Percentiles rank a stretch among this genome's conserved stretches.
These are phyloP conservation scores for Cynopterus sphinx DNA, from an alignment of 2,797 vertebrate species.

Conservation along the genomic window DNA sequence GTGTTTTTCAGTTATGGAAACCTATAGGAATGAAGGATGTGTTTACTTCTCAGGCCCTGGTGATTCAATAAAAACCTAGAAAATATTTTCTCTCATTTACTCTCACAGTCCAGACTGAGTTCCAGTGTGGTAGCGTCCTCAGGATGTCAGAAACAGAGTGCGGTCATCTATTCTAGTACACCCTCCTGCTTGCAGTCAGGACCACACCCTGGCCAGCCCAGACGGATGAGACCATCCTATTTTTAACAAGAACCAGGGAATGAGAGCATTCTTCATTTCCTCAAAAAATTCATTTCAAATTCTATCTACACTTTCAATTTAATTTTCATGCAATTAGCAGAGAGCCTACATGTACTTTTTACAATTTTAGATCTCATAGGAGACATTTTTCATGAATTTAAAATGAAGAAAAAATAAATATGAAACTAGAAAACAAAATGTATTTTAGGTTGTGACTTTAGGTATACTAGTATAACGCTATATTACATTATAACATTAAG, in stretches of 20 bases:
- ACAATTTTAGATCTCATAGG: not conserved
- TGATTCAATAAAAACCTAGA: not conserved
- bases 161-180: slow-evolving; percentile 62
- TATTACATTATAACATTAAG: not conserved
- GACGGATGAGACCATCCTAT: slow-evolving; percentile 56
- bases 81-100: not conserved
- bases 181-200: not conserved
- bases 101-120: not conserved
- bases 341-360: not conserved
- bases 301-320: not conserved
- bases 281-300: slow-evolving; percentile 49
- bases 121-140: not conserved
- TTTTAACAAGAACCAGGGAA: slow-evolving; percentile 63
- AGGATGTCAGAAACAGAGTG: not conserved
- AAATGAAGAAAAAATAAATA: slow-evolving; percentile 28
- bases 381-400: slow-evolving; percentile 1
- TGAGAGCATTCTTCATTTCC: slow-evolving; percentile 45
- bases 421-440: not conserved
- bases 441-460: slow-evolving; percentile 34
- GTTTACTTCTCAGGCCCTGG: not conserved
- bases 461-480: not conserved
- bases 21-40: slow-evolving; percentile 1
- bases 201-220: slow-evolving; percentile 61
- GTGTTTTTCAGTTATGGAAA: not conserved
- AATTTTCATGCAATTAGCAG: not conserved